Evolutionary conservation across 2,888 invertebrate genomes (phyloP).

Genomic region (Leucophenga montana): DNA sequence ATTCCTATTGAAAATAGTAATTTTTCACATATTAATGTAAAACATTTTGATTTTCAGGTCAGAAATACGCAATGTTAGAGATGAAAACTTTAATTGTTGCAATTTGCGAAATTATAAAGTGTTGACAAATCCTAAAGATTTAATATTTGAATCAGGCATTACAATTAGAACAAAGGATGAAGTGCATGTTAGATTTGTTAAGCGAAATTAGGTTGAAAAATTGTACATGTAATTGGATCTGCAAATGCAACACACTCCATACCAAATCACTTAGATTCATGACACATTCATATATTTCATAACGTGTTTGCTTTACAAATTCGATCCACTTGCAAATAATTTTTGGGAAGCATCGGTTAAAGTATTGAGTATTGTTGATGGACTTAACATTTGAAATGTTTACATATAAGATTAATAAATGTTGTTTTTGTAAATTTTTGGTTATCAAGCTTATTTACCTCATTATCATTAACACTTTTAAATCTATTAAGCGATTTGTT

Average conservation of each 20-base stretch:
- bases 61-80: conserved; percentile 65
- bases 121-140: conserved; percentile 44
- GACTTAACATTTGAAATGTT: conserved; percentile 47
- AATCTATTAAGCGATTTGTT: too few species aligned
- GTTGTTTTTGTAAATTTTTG: not conserved
- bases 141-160: conserved; percentile 44
- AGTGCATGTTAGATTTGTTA: conserved; percentile 19
- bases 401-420: conserved; percentile 7
- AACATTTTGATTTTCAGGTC: conserved; percentile 41
- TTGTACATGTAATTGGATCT: too few species aligned
- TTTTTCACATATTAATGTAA: not conserved
- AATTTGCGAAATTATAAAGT: conserved; percentile 55
- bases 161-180: conserved; percentile 38
- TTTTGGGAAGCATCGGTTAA: conserved; percentile 27
- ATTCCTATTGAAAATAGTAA: conserved; percentile 49
- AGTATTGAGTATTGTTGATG: conserved; percentile 54
- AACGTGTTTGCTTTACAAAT: conserved; percentile 39
- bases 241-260: conserved; percentile 47
- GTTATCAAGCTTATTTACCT: conserved; percentile 48
- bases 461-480: too few species aligned
- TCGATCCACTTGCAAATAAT: conserved; percentile 53
- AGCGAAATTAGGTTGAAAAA: too few species aligned
- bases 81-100: conserved; percentile 59
- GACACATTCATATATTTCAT: conserved; percentile 54
- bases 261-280: conserved; percentile 55